Conservation (phyloP, 1,140 invertebrate species). For the Drosophila auraria region DNA sequence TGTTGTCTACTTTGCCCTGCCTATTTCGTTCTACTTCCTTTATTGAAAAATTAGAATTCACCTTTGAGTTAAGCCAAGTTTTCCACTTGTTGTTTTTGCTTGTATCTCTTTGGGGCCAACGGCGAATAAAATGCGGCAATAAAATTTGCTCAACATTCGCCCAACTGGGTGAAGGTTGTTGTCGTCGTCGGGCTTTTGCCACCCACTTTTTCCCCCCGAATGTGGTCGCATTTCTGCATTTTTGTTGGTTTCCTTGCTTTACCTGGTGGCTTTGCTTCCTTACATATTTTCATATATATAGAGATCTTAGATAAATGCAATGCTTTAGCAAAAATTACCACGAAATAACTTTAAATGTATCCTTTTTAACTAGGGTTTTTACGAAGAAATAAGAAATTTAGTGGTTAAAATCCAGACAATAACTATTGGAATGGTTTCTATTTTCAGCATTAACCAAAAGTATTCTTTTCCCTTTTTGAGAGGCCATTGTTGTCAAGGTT, state of each 20-base stretch:
- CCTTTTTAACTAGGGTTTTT: too few species aligned
- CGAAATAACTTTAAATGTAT: too few species aligned
- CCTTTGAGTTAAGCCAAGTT: slow-evolving; percentile 34
- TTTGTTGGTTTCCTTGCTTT: slow-evolving; percentile 18
- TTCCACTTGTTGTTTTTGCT: slow-evolving; percentile 22
- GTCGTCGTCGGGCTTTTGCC: slow-evolving; percentile 1
- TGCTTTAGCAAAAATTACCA: too few species aligned
- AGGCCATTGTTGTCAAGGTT: too few species aligned
- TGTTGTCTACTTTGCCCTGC: background rate
- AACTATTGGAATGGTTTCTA: too few species aligned
- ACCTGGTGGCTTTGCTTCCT: slow-evolving; percentile 13
- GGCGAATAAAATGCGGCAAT: slow-evolving; percentile 35
- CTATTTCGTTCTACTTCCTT: background rate
- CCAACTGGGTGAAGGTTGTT: slow-evolving; percentile 55
- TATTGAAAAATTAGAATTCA: slow-evolving; percentile 7
- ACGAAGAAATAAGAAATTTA: too few species aligned
- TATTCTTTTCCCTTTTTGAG: too few species aligned
- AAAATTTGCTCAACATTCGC: slow-evolving; percentile 41
- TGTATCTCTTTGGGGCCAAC: slow-evolving; percentile 30
- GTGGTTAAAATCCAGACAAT: too few species aligned
- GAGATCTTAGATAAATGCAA: too few species aligned
- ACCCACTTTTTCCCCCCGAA: slow-evolving; percentile 3
- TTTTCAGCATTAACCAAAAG: too few species aligned
- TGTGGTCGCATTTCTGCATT: slow-evolving; percentile 31
- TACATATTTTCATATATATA: background rate